These are phyloP conservation scores for Trimorus sp. DNA, from an alignment of 2,888 invertebrate genomes.

Conservation along the genomic window DNA sequence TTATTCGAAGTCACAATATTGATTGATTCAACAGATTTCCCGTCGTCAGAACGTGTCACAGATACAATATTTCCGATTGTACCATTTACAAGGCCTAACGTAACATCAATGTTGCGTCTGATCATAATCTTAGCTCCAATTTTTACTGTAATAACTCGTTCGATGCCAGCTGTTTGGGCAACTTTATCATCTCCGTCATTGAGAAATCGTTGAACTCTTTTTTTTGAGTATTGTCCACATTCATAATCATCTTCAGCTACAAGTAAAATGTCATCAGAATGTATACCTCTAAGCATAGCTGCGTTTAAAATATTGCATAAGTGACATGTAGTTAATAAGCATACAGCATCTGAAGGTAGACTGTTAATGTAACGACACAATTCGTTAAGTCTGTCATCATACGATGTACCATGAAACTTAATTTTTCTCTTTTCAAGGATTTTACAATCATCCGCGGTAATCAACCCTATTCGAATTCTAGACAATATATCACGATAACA, in stretches of 20 bases:
- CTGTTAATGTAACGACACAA: slow-evolving; percentile 10
- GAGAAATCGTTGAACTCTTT: not conserved
- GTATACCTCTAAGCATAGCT: slow-evolving; percentile 8
- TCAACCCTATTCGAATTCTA: slow-evolving; percentile 51
- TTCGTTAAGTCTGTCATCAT: not conserved
- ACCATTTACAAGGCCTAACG: slow-evolving; percentile 16
- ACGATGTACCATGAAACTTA: not conserved
- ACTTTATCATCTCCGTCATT: slow-evolving; percentile 1
- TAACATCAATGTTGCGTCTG: slow-evolving; percentile 22
- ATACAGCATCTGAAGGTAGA: slow-evolving; percentile 10
- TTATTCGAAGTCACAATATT: slow-evolving; percentile 13
- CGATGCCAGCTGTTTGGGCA: slow-evolving; percentile 25
- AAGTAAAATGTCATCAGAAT: slow-evolving; percentile 1
- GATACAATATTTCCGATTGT: slow-evolving; percentile 21
- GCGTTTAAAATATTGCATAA: slow-evolving; percentile 15
- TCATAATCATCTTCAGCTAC: slow-evolving; percentile 20
- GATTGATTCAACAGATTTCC: not conserved
- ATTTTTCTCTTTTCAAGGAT: slow-evolving; percentile 34
- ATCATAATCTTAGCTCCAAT: slow-evolving; percentile 18
- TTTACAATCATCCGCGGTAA: slow-evolving; percentile 26
- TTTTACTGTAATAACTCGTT: slow-evolving; percentile 16
- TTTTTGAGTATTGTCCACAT: not conserved
- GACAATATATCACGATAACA: slow-evolving; percentile 69
- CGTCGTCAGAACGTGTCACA: slow-evolving; percentile 8
- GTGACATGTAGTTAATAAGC: slow-evolving; percentile 15